Conservation (phyloP, 2,888 invertebrate genomes). For the Autographa pulchrina region DNA sequence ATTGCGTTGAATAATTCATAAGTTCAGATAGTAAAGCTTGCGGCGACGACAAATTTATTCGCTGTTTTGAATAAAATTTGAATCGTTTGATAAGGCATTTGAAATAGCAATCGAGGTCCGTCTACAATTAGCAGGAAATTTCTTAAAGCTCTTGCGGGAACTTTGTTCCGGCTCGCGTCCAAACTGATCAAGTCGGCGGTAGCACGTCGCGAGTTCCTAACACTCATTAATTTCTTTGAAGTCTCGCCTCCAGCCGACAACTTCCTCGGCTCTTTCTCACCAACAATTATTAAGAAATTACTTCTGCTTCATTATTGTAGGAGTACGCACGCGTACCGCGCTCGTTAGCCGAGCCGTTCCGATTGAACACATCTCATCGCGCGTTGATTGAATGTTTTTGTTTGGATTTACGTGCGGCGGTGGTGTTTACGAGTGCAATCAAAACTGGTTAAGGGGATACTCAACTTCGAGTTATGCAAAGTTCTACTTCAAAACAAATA, state of each 20-base stretch:
- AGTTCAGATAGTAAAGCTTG: constrained; percentile 61
- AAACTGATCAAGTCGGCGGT: constrained; percentile 86
- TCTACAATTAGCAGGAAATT: constrained; percentile 83
- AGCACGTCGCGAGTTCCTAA: constrained; percentile 87
- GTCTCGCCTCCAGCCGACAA: constrained; percentile 80
- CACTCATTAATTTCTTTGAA: constrained; percentile 89
- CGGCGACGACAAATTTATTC: constrained; percentile 66
- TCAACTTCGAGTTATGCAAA: constrained; percentile 9
- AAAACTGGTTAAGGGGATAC: constrained; percentile 23
- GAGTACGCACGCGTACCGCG: constrained; percentile 67
- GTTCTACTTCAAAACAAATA: constrained; percentile 8
- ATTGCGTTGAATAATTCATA: constrained; percentile 70
- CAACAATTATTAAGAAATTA: constrained; percentile 86
- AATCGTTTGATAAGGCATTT: constrained; percentile 72
- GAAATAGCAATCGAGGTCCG: constrained; percentile 67
- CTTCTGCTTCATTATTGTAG: constrained; percentile 81
- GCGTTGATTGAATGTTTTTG: constrained; percentile 73
- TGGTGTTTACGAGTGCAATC: constrained; percentile 29
- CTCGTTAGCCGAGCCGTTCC: constrained; percentile 70
- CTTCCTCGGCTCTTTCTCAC: constrained; percentile 79
- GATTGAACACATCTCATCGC: constrained; percentile 66
- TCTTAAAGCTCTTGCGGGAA: constrained; percentile 79
- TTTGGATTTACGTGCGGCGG: constrained; percentile 55
- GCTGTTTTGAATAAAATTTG: constrained; percentile 72
- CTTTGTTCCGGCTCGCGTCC: constrained; percentile 88